Conservation (phyloP, 2,113 vertebrate genomes). For the Engystomops pustulosus region DNA sequence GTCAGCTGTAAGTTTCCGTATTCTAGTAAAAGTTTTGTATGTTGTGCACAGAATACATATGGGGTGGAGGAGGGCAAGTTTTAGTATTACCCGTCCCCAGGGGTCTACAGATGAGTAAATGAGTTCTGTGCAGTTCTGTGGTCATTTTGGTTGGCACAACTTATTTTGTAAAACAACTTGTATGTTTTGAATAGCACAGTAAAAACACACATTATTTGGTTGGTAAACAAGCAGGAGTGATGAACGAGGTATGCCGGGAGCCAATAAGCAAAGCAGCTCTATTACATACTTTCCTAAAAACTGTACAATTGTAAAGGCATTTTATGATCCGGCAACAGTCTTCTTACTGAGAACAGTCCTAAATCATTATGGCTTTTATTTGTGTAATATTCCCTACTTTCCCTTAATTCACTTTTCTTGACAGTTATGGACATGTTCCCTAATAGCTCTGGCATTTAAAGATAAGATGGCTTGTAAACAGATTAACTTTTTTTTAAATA, state of each 20-base stretch:
- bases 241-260: constrained; percentile 18
- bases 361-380: constrained; percentile 68
- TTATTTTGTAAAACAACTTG: constrained; percentile 22
- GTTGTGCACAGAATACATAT: neutral
- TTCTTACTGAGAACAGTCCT: constrained; percentile 60
- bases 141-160: constrained; percentile 12
- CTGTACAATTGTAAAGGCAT: constrained; percentile 47
- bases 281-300: constrained; percentile 50
- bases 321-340: constrained; percentile 53
- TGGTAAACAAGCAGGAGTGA: constrained; percentile 52
- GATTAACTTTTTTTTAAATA: constrained; percentile 81
- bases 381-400: constrained; percentile 68
- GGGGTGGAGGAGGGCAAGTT: no score
- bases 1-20: neutral
- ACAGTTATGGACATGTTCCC: constrained; percentile 72
- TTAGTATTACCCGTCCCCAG: neutral
- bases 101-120: neutral
- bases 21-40: no score
- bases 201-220: constrained; percentile 40
- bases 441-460: constrained; percentile 79
- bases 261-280: constrained; percentile 41
- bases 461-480: constrained; percentile 80
- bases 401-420: constrained; percentile 67
- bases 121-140: neutral
- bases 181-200: constrained; percentile 27